Conservation (phyloP, 1,140 invertebrate genomes). For the Alviniconcha marisindica region DNA sequence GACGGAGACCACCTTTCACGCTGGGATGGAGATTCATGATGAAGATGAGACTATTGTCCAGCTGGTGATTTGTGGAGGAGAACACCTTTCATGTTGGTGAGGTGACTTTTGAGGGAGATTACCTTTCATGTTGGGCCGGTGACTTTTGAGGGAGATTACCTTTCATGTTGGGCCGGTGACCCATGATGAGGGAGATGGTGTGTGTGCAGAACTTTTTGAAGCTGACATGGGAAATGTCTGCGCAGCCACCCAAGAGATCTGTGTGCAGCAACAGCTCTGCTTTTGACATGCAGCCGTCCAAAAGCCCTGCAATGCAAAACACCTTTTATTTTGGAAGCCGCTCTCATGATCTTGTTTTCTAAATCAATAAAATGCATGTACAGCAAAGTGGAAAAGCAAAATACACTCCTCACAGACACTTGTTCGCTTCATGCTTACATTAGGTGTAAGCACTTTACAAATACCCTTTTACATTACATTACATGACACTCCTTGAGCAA, state of each 20-base stretch:
- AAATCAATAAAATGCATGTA: not conserved
- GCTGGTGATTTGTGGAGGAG: too few relatives aligned
- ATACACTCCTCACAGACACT: too few relatives aligned
- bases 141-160: constrained; percentile 31
- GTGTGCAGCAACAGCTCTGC: not conserved
- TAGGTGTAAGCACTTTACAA: too few relatives aligned
- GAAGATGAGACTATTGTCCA: too few relatives aligned
- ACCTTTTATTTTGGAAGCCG: not conserved
- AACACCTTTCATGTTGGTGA: too few relatives aligned
- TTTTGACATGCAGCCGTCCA: not conserved
- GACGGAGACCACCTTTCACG: too few relatives aligned
- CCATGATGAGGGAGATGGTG: constrained; percentile 37
- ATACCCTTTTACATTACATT: too few relatives aligned
- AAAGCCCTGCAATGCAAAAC: not conserved
- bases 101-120: too few relatives aligned
- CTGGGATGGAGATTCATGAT: too few relatives aligned
- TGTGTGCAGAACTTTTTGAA: constrained; percentile 41
- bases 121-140: constrained; percentile 45
- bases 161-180: constrained; percentile 42
- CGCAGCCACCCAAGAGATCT: not conserved
- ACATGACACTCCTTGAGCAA: too few relatives aligned
- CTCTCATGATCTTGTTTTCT: not conserved
- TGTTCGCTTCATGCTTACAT: too few relatives aligned
- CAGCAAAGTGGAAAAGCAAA: too few relatives aligned
- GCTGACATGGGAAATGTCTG: constrained; percentile 19